Conservation (phyloP, 2,888 invertebrate genomes). For the Chloromyia formosa region DNA sequence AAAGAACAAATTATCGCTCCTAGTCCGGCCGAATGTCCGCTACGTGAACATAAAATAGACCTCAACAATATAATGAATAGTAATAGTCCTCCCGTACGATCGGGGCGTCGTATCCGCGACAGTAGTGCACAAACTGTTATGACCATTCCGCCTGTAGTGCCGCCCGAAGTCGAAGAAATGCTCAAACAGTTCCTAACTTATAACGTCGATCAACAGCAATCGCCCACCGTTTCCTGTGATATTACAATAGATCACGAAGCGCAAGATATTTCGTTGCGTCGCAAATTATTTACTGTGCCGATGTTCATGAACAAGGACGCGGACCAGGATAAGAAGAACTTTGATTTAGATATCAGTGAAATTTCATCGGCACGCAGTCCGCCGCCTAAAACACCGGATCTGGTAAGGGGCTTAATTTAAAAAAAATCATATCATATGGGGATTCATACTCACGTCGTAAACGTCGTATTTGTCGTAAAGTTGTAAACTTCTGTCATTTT, state of each 20-base stretch:
- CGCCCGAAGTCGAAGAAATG: slow-evolving; percentile 67
- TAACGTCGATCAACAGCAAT: slow-evolving; percentile 57
- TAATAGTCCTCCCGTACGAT: slow-evolving; percentile 55
- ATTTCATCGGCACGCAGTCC: slow-evolving; percentile 50
- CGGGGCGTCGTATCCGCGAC: slow-evolving; percentile 55
- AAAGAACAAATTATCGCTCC: slow-evolving; percentile 63
- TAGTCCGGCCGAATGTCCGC: slow-evolving; percentile 61
- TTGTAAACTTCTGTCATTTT: too few species aligned
- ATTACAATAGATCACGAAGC: slow-evolving; percentile 52
- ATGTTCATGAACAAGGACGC: slow-evolving; percentile 54
- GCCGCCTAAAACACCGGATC: slow-evolving; percentile 52
- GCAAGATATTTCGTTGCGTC: slow-evolving; percentile 60
- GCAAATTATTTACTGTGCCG: slow-evolving; percentile 61
- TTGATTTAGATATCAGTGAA: slow-evolving; percentile 44
- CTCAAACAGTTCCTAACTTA: slow-evolving; percentile 70
- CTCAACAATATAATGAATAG: slow-evolving; percentile 51
- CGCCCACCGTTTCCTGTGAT: slow-evolving; percentile 47
- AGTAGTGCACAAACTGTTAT: slow-evolving; percentile 69
- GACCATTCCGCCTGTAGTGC: slow-evolving; percentile 68
- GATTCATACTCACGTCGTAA: too few species aligned
- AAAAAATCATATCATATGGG: too few species aligned
- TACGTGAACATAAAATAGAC: slow-evolving; percentile 60
- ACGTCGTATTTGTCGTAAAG: too few species aligned
- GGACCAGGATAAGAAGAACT: slow-evolving; percentile 49
- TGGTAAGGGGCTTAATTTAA: slow-evolving; percentile 31